phyloP scores from a whole-genome alignment of 2,113 vertebrate species.

The Chrysochloris asiatica region DNA sequence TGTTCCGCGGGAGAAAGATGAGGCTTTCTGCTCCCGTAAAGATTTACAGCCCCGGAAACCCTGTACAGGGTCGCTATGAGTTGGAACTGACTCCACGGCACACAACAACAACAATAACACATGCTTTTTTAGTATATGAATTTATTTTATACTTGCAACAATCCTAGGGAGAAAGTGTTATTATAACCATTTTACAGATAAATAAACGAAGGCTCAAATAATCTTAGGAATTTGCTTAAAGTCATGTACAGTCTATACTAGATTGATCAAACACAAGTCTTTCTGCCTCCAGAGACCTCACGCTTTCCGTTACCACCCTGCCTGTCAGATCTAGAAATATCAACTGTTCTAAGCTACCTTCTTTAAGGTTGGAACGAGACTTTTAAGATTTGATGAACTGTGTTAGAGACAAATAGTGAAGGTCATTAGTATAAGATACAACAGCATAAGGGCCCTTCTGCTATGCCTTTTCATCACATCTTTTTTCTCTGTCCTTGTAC shows the following conservation, averaged over 20 bases:
- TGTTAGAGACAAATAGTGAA: constrained; percentile 1
- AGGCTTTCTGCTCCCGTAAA: too few relatives aligned
- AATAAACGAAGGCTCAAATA: background rate
- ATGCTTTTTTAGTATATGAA: too few relatives aligned
- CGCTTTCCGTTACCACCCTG: background rate
- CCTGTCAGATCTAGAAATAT: background rate
- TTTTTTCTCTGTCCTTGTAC: background rate
- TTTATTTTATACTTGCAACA: background rate
- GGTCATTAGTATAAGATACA: background rate
- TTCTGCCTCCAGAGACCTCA: background rate
- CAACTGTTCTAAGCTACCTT: background rate
- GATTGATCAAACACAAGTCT: background rate
- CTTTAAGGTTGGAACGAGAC: constrained; percentile 2
- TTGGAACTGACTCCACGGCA: too few relatives aligned
- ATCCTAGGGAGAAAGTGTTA: background rate
- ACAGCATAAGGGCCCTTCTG: background rate
- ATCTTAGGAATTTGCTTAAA: background rate
- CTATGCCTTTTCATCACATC: constrained; percentile 3
- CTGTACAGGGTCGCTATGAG: too few relatives aligned
- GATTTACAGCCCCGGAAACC: too few relatives aligned
- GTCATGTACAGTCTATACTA: background rate
- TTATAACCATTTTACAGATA: background rate
- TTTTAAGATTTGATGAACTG: constrained; percentile 5
- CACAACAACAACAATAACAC: too few relatives aligned
- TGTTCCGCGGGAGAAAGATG: too few relatives aligned